phyloP scores from a whole-genome alignment of 2,797 vertebrate species.

The Alectoris magna region DNA sequence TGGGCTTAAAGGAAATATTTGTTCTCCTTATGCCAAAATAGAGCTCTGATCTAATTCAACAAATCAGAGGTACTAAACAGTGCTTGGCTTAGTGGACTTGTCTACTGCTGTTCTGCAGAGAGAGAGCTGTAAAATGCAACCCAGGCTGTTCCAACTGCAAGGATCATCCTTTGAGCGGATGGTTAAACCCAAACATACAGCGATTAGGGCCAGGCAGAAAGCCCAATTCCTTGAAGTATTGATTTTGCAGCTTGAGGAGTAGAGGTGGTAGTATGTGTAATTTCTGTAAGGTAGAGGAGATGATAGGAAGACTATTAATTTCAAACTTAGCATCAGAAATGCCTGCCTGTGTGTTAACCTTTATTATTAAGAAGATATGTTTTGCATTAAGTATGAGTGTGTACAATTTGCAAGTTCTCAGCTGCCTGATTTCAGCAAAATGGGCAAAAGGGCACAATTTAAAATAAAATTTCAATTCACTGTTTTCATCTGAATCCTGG shows the following conservation, averaged over 20 bases:
- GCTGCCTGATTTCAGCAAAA: constrained; percentile 27
- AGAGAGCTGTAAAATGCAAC: constrained; percentile 30
- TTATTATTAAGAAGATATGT: constrained; percentile 21
- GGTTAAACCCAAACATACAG: constrained; percentile 39
- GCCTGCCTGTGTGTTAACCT: constrained; percentile 1
- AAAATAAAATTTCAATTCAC: constrained; percentile 43
- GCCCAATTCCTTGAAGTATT: constrained; percentile 43
- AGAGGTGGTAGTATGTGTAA: constrained; percentile 3
- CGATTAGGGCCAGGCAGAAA: constrained; percentile 51
- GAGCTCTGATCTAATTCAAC: not conserved
- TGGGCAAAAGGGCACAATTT: constrained; percentile 29
- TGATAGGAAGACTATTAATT: constrained; percentile 35
- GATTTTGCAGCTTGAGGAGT: constrained; percentile 56
- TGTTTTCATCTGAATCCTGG: constrained; percentile 44
- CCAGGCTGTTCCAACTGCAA: constrained; percentile 26
- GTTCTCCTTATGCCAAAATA: constrained; percentile 17
- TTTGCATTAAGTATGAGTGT: constrained; percentile 24
- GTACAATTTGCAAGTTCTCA: constrained; percentile 5
- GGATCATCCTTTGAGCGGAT: constrained; percentile 27
- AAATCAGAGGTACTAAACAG: not conserved
- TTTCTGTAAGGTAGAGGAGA: not conserved
- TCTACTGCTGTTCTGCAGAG: not conserved
- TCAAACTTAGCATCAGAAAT: constrained; percentile 38
- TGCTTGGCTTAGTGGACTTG: not conserved
- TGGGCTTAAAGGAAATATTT: constrained; percentile 16